Conservation (phyloP, 2,888 invertebrate species). For the Stenolophus ochropezus region DNA sequence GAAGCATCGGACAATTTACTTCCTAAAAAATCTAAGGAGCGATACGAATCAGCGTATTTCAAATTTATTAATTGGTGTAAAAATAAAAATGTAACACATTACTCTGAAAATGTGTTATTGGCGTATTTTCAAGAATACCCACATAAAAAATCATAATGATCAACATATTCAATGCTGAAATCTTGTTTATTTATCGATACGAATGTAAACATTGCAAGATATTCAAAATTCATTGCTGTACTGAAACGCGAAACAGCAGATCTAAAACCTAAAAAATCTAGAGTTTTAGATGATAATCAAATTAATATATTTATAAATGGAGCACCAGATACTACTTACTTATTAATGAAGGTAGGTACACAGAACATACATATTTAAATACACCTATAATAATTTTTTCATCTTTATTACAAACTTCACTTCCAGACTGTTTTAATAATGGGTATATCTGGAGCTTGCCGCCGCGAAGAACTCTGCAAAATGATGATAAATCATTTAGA, state of each 20-base stretch:
- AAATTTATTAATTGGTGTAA: constrained; percentile 10
- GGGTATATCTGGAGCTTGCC: too few relatives aligned
- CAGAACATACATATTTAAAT: too few relatives aligned
- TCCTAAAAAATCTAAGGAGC: constrained; percentile 1
- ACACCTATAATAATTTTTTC: background rate
- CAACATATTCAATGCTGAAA: background rate
- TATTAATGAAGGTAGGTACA: constrained; percentile 12
- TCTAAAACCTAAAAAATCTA: too few relatives aligned
- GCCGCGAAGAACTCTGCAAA: background rate
- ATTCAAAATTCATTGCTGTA: too few relatives aligned
- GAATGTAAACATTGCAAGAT: too few relatives aligned
- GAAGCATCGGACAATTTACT: constrained; percentile 23
- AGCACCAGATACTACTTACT: too few relatives aligned
- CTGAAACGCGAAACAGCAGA: too few relatives aligned
- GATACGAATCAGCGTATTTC: background rate
- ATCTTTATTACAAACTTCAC: background rate
- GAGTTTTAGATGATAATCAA: too few relatives aligned
- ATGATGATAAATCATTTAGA: background rate
- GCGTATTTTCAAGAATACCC: constrained; percentile 19
- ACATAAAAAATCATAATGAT: constrained; percentile 11
- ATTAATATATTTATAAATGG: too few relatives aligned
- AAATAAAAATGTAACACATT: background rate
- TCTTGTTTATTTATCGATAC: too few relatives aligned
- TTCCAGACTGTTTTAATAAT: constrained; percentile 11
- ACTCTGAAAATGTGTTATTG: constrained; percentile 24